These are phyloP conservation scores for Pleuronectes platessa DNA, from an alignment of 2,113 vertebrate genomes.

Conservation along the genomic window DNA sequence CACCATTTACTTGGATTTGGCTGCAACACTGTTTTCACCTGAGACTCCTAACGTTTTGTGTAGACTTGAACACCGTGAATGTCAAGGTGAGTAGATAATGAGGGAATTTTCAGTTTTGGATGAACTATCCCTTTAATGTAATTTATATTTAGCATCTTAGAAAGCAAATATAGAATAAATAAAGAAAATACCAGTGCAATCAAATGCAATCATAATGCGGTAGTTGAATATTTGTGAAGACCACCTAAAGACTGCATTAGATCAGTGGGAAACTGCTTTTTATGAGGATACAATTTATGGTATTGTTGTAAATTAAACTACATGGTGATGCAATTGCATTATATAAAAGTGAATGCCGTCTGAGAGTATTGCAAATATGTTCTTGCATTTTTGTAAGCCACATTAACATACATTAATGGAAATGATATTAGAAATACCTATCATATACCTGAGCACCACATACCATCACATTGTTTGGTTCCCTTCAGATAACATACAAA, in stretches of 20 bases:
- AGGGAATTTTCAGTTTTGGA: too few species aligned
- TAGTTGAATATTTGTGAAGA: not conserved
- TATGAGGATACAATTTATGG: not conserved
- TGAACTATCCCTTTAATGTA: not conserved
- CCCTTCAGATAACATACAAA: not conserved
- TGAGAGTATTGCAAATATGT: not conserved
- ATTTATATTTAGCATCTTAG: not conserved
- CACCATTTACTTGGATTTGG: too few species aligned
- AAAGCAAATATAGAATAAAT: not conserved
- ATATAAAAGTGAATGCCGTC: too few species aligned
- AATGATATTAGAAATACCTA: not conserved
- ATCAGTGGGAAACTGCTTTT: not conserved
- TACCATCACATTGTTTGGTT: conserved; percentile 4
- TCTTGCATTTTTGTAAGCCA: not conserved
- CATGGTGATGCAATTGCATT: too few species aligned
- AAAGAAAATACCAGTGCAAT: not conserved
- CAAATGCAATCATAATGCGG: not conserved
- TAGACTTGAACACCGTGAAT: too few species aligned
- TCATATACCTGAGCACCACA: not conserved
- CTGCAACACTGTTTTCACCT: too few species aligned
- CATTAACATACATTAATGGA: too few species aligned
- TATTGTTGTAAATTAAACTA: not conserved
- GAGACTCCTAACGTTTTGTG: too few species aligned
- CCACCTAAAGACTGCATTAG: not conserved
- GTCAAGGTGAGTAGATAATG: too few species aligned